Evolutionary conservation across 2,113 vertebrate species (phyloP).

Genomic region (Rhynchomys soricoides): DNA sequence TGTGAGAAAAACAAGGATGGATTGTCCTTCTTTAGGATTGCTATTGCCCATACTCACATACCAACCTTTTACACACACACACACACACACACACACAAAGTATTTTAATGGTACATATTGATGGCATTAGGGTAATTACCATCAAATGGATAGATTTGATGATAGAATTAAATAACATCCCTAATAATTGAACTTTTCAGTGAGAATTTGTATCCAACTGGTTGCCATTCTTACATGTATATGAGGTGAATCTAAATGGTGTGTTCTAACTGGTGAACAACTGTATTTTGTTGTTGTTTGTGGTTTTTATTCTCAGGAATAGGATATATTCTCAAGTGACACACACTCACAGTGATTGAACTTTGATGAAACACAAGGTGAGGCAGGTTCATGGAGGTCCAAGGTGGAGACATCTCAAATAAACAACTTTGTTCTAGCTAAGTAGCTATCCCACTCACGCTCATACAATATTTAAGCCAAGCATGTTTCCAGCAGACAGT

Average conservation of each 20-base stretch:
- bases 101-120: background rate
- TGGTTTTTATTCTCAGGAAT: slow-evolving; percentile 17
- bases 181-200: background rate
- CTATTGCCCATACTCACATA: background rate
- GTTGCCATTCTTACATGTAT: background rate
- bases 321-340: background rate
- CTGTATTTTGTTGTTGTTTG: background rate
- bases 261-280: background rate
- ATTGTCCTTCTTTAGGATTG: background rate
- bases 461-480: background rate
- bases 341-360: background rate
- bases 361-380: background rate
- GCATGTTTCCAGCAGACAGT: background rate
- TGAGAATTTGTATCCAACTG: background rate
- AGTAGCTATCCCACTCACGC: no score
- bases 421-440: background rate
- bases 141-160: background rate
- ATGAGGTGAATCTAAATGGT: background rate
- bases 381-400: background rate
- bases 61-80: background rate
- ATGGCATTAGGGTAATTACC: background rate
- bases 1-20: background rate
- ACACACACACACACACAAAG: background rate
- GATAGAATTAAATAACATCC: background rate
- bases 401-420: background rate